Evolutionary conservation across 2,888 invertebrate genomes (phyloP).

Genomic region (Andricus curvator): DNA sequence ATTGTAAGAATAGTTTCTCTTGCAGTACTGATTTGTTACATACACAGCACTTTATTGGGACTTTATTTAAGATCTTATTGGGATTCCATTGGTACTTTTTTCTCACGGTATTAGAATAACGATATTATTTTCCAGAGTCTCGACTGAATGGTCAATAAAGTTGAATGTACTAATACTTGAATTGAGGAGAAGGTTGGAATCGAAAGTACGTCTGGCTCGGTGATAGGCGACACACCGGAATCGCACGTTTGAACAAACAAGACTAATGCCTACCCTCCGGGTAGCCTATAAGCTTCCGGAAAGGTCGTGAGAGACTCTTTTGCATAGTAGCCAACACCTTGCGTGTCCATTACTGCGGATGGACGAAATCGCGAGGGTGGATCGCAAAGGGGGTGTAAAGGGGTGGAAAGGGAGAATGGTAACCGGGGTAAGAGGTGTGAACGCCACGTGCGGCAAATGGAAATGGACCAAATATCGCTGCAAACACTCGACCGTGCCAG

Average conservation of each 20-base stretch:
- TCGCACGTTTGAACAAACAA: conserved; percentile 19
- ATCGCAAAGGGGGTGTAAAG: background rate
- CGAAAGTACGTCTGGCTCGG: conserved; percentile 19
- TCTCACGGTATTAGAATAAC: background rate
- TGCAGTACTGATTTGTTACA: no score
- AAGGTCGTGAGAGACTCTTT: conserved; percentile 50
- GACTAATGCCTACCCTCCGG: conserved; percentile 27
- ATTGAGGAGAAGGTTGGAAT: conserved; percentile 2
- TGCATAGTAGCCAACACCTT: conserved; percentile 69
- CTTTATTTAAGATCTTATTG: no score
- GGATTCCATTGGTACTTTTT: no score
- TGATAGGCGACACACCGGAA: conserved; percentile 25
- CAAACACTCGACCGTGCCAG: conserved; percentile 73
- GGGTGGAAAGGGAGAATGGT: conserved; percentile 56
- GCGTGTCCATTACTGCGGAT: conserved; percentile 73
- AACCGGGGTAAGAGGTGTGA: conserved; percentile 68
- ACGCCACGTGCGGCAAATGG: conserved; percentile 77
- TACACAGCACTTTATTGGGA: no score
- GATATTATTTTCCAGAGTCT: background rate
- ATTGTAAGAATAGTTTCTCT: no score
- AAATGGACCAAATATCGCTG: conserved; percentile 77
- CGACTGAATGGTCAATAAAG: conserved; percentile 4
- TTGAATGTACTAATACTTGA: conserved; percentile 27
- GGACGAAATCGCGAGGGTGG: conserved; percentile 46
- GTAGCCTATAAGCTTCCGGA: background rate